Conservation (phyloP, 2,888 invertebrate genomes). For the Philopedon plagiatum region DNA sequence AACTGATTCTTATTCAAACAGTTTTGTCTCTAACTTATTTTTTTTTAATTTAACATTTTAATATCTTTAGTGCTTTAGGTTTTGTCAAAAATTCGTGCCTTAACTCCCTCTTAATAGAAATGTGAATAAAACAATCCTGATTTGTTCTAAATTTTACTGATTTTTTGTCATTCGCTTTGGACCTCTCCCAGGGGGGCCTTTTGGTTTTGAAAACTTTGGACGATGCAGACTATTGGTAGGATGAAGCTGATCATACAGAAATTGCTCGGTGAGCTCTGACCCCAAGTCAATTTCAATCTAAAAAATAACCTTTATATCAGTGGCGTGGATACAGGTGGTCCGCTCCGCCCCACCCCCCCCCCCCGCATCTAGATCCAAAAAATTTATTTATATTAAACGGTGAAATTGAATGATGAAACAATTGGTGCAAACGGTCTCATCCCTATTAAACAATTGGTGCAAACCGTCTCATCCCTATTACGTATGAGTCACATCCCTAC, state of each 20-base stretch:
- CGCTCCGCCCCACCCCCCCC: too few relatives aligned
- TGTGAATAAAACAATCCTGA: neutral
- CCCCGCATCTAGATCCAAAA: too few relatives aligned
- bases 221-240: constrained; percentile 90
- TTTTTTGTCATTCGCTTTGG: constrained; percentile 89
- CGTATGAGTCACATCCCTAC: too few relatives aligned
- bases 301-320: too few relatives aligned
- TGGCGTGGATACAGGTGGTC: too few relatives aligned
- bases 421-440: too few relatives aligned
- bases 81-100: neutral
- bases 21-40: neutral
- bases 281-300: constrained; percentile 94
- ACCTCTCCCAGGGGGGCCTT: constrained; percentile 94
- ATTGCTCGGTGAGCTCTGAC: constrained; percentile 91
- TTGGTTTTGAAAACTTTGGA: constrained; percentile 96
- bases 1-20: too few relatives aligned
- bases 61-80: neutral
- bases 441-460: too few relatives aligned
- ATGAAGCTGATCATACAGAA: constrained; percentile 93
- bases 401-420: too few relatives aligned
- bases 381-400: too few relatives aligned
- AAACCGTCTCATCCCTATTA: too few relatives aligned
- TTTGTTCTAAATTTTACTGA: constrained; percentile 61
- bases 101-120: neutral
- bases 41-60: neutral